phyloP scores from a whole-genome alignment of 1,140 invertebrate species.

The Triops longicaudatus region DNA sequence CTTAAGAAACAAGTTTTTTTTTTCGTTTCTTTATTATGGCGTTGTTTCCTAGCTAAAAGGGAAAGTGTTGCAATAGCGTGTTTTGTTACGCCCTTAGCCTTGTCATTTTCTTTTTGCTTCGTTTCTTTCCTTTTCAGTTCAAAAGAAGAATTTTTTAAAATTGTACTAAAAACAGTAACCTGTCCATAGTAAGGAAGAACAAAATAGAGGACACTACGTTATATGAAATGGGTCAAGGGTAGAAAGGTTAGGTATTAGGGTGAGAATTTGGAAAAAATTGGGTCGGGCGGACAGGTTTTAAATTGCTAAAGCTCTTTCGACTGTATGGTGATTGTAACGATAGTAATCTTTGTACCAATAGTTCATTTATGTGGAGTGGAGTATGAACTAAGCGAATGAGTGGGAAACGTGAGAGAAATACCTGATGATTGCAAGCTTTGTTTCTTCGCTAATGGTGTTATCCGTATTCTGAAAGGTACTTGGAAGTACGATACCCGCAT shows the following conservation, averaged over 20 bases:
- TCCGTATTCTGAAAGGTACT: constrained; percentile 25
- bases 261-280: background rate
- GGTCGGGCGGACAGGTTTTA: background rate
- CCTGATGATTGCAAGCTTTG: background rate
- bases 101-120: too few species aligned
- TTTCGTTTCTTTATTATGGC: too few species aligned
- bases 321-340: background rate
- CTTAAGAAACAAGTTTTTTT: too few species aligned
- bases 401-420: background rate
- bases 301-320: background rate
- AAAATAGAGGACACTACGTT: background rate
- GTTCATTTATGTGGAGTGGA: background rate
- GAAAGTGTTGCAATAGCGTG: too few species aligned
- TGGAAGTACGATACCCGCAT: constrained; percentile 18
- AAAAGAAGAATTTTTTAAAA: background rate
- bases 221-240: background rate
- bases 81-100: too few species aligned
- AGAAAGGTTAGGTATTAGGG: background rate
- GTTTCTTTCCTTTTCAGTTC: background rate
- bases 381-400: background rate
- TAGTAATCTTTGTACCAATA: too few species aligned
- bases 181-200: background rate
- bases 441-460: background rate
- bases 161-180: background rate
- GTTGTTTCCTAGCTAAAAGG: too few species aligned